Base-by-base conservation (phyloP, 2,797 vertebrate species). In the Pangasius krempfi region DNA sequence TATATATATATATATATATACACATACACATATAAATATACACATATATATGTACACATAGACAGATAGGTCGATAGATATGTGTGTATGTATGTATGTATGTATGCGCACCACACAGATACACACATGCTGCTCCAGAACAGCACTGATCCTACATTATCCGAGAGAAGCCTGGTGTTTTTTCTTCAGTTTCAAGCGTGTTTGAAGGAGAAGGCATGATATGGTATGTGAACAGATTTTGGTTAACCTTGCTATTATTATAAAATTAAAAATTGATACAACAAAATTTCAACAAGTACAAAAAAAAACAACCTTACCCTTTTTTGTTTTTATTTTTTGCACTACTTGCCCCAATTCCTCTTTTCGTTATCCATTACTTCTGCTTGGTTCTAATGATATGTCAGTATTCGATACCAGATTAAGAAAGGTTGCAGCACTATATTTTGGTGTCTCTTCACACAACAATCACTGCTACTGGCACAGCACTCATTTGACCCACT, bases 151-250 rank as follows among this genome's bases (percentile, higher is more conserved):
- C 72, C 79, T 76, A 72, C 47, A 82, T 90, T 82, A 89, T 88
- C 88, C 78, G 20, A 79, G 25, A 60, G 86, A 87, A 85, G 62
- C 80, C 56, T 82, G 84, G 72, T 37, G 68, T 87, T 68, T 56
- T 89, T 82, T 20, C 5, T 72, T 84, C 70, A 72, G 58, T 85
- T 76, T 86, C 84, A 73, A 90, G 78, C 7, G 44, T 90, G 89
- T 87, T 89, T 88, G 90, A 18, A 80, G 85, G 47, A 52, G 72
- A 88, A 86, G 89, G 89, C 84, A 81, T 44, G 82, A 88, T 85
- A 81, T 44, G 82, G 81, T 89, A 92, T 91, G 64, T 27, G 33
- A 87, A 66, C 40, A 44, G 22, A 37, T 58, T 80, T 58, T 58
- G 20, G 0, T 56, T 79, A 79, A 56, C 50, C 50, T 16, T 79